Evolutionary conservation across 2,113 vertebrate species (phyloP).

Genomic region (Bagarius yarrelli): DNA sequence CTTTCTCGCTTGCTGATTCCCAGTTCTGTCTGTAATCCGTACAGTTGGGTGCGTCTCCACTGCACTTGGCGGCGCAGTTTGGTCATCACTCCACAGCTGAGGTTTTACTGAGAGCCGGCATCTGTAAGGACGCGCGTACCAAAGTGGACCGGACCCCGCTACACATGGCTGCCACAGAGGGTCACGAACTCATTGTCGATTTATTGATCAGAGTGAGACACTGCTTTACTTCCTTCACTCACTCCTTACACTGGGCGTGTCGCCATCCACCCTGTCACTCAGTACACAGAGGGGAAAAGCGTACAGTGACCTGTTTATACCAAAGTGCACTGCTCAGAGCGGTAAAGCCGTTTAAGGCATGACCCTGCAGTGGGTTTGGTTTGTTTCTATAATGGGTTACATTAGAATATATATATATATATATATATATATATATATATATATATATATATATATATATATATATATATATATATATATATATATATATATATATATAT

Average conservation of each 20-base stretch:
- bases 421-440: no score
- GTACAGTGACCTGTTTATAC: no score
- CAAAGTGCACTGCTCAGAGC: neutral
- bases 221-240: neutral
- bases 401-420: no score
- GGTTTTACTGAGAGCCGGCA: conserved; percentile 85
- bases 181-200: conserved; percentile 82
- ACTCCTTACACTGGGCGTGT: neutral
- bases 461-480: no score
- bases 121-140: conserved; percentile 90
- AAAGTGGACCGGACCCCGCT: conserved; percentile 91
- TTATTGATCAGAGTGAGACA: conserved; percentile 81
- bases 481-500: no score
- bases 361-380: no score
- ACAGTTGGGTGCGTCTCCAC: conserved; percentile 87
- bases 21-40: neutral
- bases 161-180: conserved; percentile 89
- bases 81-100: conserved; percentile 91
- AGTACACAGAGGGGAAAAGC: neutral
- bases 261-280: neutral
- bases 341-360: neutral
- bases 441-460: no score
- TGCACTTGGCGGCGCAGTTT: conserved; percentile 87
- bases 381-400: no score
- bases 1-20: no score